Evolutionary conservation across 2,888 invertebrate species (phyloP), one percentile per base, ranked within the genome.

Genomic region (Hedya salicella): DNA sequence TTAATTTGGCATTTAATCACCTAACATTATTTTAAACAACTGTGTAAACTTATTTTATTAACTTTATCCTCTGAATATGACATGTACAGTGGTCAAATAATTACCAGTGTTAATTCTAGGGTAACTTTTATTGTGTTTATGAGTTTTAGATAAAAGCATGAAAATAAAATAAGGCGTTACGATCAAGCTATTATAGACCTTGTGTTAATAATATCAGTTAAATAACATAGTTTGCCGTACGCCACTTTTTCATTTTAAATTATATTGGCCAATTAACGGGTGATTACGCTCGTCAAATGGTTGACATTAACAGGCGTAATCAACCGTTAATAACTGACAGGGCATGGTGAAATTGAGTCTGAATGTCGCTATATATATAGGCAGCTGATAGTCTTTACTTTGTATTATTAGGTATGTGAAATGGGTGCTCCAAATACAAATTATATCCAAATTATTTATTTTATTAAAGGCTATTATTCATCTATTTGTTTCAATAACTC

Each of bases 401-500:
- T 32, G 16, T 62, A 46, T 11, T 36, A 64, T 11, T 25, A 40
- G 9, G 2, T 32, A 48, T 49, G 0, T 21, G 0, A 56, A 70
- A 74, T 60, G 68, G 76, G 75, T 77, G 76, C 75, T 77, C 73
- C 30, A 69, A 74, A 72, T 70, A 71, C 59, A 73, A 62, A 70
- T 71, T 65, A 68, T 70, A 67, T 61, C 54, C 67, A 68, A 62
- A 68, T 61, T 40, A 67, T 56, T 65, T 52, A 61, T 52, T 60
- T 13, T 68, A 62, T 59, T 44, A 44, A 30, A 52, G 21, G 8
- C 57, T 17, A 56, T 77, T 77, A 89, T 80, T 89, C 90, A 74
- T 85, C 81, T 69, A 90, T 90, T 53, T 89, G 89, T 67, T 88
- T 88, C 56, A 91, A 71, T 64, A 89, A 74, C 67, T 91, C 89